Conservation (phyloP, 2,797 vertebrate species). For the Neosilurus mollespiculum region DNA sequence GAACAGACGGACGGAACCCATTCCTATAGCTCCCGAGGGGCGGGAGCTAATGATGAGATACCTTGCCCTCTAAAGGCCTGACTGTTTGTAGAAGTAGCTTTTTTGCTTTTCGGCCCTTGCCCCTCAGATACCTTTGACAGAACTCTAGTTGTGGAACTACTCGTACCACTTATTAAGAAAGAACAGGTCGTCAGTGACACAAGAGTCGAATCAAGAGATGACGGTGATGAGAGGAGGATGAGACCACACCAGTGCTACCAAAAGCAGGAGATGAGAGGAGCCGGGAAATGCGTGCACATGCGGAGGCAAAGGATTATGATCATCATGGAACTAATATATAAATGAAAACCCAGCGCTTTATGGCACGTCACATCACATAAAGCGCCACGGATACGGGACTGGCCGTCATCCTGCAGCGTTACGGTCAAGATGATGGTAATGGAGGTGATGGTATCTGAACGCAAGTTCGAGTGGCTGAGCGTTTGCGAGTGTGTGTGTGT, state of each 20-base stretch:
- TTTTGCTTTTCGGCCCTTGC: not conserved
- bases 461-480: not conserved
- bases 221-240: not conserved
- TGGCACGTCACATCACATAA: conserved; percentile 53
- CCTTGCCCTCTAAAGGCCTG: not conserved
- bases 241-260: not conserved
- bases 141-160: too few species aligned
- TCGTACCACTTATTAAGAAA: not conserved
- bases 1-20: too few species aligned
- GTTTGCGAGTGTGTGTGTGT: conserved; percentile 17
- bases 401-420: conserved; percentile 9
- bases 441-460: conserved; percentile 39
- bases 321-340: conserved; percentile 61
- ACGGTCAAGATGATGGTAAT: conserved; percentile 34
- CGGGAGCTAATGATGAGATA: not conserved
- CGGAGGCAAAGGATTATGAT: conserved; percentile 48
- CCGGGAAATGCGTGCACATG: not conserved
- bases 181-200: not conserved
- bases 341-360: conserved; percentile 52
- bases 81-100: not conserved
- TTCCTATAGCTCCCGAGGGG: too few species aligned
- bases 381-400: conserved; percentile 7
- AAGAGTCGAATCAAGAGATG: not conserved
- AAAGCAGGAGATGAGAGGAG: not conserved
- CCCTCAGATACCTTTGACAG: not conserved